These are phyloP conservation scores for Drosophila pseudotalamancana DNA, from an alignment of 2,888 invertebrate genomes.

Conservation along the genomic window DNA sequence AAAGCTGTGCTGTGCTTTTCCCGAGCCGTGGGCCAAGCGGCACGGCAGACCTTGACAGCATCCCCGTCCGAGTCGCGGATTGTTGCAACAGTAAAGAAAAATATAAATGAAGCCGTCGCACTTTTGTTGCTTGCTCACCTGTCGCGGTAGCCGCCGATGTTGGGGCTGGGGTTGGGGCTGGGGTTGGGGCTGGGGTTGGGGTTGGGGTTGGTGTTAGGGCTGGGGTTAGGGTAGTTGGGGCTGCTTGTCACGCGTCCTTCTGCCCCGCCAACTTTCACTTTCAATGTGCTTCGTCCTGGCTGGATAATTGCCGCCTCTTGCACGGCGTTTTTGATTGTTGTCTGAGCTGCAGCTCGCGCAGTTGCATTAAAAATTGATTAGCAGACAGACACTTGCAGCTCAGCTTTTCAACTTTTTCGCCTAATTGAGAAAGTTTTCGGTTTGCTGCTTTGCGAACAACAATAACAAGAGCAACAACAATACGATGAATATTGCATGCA, in stretches of 20 bases:
- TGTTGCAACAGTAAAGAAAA: slow-evolving; percentile 37
- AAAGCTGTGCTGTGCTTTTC: slow-evolving; percentile 70
- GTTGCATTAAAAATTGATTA: slow-evolving; percentile 57
- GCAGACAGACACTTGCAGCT: slow-evolving; percentile 26
- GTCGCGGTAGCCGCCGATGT: slow-evolving; percentile 21
- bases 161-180: not conserved
- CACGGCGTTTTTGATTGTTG: slow-evolving; percentile 32
- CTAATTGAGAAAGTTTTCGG: slow-evolving; percentile 47
- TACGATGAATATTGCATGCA: slow-evolving; percentile 1
- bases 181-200: not conserved
- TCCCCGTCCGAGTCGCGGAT: slow-evolving; percentile 30
- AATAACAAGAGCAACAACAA: not conserved
- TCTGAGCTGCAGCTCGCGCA: slow-evolving; percentile 20
- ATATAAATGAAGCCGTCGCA: slow-evolving; percentile 41
- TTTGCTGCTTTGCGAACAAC: slow-evolving; percentile 6
- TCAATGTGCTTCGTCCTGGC: slow-evolving; percentile 13
- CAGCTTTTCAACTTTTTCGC: slow-evolving; percentile 19
- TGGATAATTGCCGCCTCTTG: slow-evolving; percentile 32
- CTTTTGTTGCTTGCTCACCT: slow-evolving; percentile 42
- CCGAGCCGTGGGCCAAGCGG: slow-evolving; percentile 46
- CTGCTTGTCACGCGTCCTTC: slow-evolving; percentile 10
- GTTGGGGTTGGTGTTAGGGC: not conserved
- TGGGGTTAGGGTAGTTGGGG: not conserved
- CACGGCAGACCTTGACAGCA: slow-evolving; percentile 51
- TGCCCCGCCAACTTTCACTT: slow-evolving; percentile 39